A percentile compares a stretch with the other conserved stretches of the same genome.
Evolutionary conservation across 2,888 invertebrate species (phyloP).

Genomic region (Nesidiocoris tenuis): DNA sequence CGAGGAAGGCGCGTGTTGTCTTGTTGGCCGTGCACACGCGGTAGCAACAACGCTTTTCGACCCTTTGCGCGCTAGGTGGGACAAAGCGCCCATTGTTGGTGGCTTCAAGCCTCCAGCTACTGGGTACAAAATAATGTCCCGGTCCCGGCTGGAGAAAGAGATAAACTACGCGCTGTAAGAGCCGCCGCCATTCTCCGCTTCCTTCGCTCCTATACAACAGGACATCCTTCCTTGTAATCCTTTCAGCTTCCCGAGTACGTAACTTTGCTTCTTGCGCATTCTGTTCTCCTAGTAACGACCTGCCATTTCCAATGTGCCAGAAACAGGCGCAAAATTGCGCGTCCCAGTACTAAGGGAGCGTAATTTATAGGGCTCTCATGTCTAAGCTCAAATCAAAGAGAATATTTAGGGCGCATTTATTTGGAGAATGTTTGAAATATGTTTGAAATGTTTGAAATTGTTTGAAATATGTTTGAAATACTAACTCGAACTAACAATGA

Average conservation of each 20-base stretch:
- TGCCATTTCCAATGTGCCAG: background rate
- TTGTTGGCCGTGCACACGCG: background rate
- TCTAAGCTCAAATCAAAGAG: slow-evolving; percentile 22
- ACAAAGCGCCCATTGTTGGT: background rate
- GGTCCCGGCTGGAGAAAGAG: background rate
- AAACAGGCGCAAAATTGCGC: background rate
- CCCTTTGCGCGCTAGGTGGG: background rate
- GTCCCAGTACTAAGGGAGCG: too few relatives aligned
- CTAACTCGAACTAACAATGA: too few relatives aligned
- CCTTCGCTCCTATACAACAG: background rate
- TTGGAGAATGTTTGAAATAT: too few relatives aligned
- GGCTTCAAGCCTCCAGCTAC: background rate
- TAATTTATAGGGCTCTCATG: too few relatives aligned
- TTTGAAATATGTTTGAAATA: too few relatives aligned
- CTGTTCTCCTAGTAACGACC: background rate
- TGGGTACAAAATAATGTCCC: background rate
- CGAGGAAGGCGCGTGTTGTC: background rate
- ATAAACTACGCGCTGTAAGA: background rate
- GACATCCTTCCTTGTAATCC: background rate
- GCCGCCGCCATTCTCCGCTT: background rate
- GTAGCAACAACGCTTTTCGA: background rate
- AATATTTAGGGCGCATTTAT: too few relatives aligned
- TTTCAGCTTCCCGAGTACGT: background rate
- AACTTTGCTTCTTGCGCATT: background rate
- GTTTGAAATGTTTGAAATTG: too few relatives aligned